phyloP scores from a whole-genome alignment of 1,140 invertebrate species.

The Drosophila fuyamai region DNA sequence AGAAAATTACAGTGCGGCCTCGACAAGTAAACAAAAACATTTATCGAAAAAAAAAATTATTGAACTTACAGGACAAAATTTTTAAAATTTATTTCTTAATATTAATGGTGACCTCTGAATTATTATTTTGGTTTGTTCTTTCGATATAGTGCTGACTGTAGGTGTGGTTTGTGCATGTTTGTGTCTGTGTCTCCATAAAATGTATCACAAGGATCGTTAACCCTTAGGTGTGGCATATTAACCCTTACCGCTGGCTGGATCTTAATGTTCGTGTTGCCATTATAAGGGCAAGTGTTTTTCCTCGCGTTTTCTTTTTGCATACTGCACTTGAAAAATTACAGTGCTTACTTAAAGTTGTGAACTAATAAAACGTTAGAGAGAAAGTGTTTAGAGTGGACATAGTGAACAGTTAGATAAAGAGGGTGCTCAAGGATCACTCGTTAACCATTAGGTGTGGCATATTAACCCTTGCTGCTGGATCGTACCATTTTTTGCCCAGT shows the following conservation, averaged over 20 bases:
- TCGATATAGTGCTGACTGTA: slow-evolving; percentile 19
- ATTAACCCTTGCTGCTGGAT: slow-evolving; percentile 26
- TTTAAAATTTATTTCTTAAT: too few relatives aligned
- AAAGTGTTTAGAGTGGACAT: too few relatives aligned
- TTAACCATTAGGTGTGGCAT: slow-evolving; percentile 38
- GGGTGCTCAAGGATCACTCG: slow-evolving; percentile 6
- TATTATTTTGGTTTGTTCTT: too few relatives aligned
- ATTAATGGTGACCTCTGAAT: too few relatives aligned
- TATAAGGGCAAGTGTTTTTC: not conserved
- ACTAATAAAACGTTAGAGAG: too few relatives aligned
- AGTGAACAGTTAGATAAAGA: too few relatives aligned
- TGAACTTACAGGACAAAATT: too few relatives aligned
- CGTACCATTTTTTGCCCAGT: slow-evolving; percentile 14
- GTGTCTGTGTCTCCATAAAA: slow-evolving; percentile 3
- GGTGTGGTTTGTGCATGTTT: not conserved
- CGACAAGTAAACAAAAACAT: not conserved
- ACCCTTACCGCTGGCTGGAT: slow-evolving; percentile 14
- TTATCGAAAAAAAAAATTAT: too few relatives aligned
- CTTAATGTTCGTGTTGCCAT: not conserved
- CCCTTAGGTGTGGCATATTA: slow-evolving; percentile 39
- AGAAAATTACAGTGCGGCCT: slow-evolving; percentile 14
- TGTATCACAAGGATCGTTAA: slow-evolving; percentile 24
- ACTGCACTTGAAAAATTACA: not conserved
- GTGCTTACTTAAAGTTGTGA: not conserved
- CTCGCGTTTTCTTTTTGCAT: slow-evolving; percentile 11